A percentile compares a stretch with the other conserved stretches of the same genome.
These are phyloP conservation scores for Istiophorus platypterus DNA, from an alignment of 2,113 vertebrate genomes.

Conservation along the genomic window DNA sequence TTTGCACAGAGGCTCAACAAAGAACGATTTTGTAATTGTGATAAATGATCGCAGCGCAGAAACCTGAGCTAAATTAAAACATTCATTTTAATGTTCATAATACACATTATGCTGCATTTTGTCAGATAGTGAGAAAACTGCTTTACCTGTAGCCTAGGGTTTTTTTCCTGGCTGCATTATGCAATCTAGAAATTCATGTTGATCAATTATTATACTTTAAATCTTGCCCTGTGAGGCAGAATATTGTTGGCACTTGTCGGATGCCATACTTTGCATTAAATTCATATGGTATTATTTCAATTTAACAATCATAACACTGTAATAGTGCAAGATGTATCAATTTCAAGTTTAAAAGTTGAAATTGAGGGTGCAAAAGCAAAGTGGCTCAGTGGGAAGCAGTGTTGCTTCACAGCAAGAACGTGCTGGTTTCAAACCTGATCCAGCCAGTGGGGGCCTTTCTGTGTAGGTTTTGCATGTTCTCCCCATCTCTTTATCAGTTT, in stretches of 20 bases:
- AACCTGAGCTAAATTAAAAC: not conserved
- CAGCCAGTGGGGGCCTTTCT: not conserved
- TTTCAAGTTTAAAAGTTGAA: not conserved
- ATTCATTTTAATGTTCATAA: too few species aligned
- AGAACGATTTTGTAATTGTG: not conserved
- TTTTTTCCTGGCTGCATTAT: not conserved
- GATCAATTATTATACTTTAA: not conserved
- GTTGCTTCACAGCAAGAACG: not conserved
- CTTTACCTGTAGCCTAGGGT: not conserved
- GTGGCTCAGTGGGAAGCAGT: not conserved
- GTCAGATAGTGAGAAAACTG: not conserved
- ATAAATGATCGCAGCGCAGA: not conserved
- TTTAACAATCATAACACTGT: not conserved
- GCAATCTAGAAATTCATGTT: not conserved
- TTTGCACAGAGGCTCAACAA: too few species aligned
- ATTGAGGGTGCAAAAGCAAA: not conserved
- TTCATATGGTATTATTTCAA: not conserved
- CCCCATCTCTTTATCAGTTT: not conserved
- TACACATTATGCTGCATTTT: not conserved
- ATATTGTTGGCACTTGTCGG: not conserved
- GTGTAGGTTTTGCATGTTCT: not conserved
- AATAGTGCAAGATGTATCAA: not conserved
- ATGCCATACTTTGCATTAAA: not conserved
- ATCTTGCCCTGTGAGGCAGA: not conserved
- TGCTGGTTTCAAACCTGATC: slow-evolving; percentile 1